These are phyloP conservation scores for Enteromius argenteus DNA, from an alignment of 2,797 vertebrate species.

Conservation along the genomic window DNA sequence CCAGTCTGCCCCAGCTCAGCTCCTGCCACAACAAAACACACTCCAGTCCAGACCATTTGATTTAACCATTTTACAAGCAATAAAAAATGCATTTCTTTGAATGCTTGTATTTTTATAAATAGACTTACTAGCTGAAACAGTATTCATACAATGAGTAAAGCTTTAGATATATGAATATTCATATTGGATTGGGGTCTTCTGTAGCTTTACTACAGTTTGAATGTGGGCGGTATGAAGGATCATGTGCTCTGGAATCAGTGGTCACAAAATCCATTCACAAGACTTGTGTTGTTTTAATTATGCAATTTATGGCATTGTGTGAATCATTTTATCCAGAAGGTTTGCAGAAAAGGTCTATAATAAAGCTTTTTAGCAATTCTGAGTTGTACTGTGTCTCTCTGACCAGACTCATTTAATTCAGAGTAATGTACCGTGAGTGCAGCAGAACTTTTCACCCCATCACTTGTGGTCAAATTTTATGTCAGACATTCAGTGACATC, in stretches of 20 bases:
- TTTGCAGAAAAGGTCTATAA: not conserved
- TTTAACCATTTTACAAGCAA: not conserved
- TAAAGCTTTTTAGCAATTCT: no score
- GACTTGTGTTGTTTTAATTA: not conserved
- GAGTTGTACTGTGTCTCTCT: not conserved
- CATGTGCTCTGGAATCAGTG: not conserved
- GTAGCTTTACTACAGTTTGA: not conserved
- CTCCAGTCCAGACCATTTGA: not conserved
- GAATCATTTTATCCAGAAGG: not conserved
- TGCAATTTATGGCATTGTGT: not conserved
- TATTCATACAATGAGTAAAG: not conserved
- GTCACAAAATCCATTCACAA: not conserved
- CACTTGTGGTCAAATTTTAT: conserved; percentile 7
- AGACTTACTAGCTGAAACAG: not conserved
- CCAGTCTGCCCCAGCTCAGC: conserved; percentile 57
- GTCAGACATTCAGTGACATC: conserved; percentile 19
- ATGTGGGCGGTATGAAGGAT: not conserved
- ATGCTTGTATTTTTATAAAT: not conserved
- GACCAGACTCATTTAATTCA: conserved; percentile 25
- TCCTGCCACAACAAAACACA: conserved; percentile 42
- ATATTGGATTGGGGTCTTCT: not conserved
- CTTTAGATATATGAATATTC: not conserved
- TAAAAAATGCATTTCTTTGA: not conserved
- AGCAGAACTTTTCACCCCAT: conserved; percentile 32
- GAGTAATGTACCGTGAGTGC: not conserved